phyloP scores from a whole-genome alignment of 92 coral and sea anemone genomes.

The Porites divaricata region DNA sequence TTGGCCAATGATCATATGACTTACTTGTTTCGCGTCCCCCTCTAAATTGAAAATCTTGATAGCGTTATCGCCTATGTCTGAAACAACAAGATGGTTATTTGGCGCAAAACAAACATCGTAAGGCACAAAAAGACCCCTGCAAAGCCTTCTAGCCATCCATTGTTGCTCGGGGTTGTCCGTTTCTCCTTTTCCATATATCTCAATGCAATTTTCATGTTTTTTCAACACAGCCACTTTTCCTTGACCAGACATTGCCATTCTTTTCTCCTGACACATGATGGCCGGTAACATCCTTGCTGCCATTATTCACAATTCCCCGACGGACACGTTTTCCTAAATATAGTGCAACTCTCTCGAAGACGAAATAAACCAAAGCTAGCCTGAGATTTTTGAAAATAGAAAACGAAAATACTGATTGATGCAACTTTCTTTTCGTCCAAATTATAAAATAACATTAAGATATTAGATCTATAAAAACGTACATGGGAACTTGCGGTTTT shows the following conservation, averaged over 20 bases:
- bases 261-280: background rate
- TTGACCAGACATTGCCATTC: constrained; percentile 5
- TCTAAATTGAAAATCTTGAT: constrained; percentile 12
- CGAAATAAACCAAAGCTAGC: background rate
- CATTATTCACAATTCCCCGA: background rate
- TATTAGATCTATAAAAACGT: background rate
- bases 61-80: constrained; percentile 12
- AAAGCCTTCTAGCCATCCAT: background rate
- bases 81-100: constrained; percentile 16
- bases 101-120: constrained; percentile 31
- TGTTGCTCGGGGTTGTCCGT: background rate
- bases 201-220: constrained; percentile 1
- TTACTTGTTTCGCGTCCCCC: background rate
- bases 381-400: too few relatives aligned
- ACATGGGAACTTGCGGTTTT: background rate
- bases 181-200: background rate
- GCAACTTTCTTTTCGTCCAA: background rate
- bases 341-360: background rate
- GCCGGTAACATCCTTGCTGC: background rate
- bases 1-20: background rate
- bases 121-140: background rate
- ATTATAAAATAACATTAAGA: background rate
- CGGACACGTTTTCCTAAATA: background rate
- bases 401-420: too few relatives aligned
- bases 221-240: constrained; percentile 16